Conservation (phyloP, 2,113 vertebrate genomes). For the Sinocyclocheilus rhinocerous region DNA sequence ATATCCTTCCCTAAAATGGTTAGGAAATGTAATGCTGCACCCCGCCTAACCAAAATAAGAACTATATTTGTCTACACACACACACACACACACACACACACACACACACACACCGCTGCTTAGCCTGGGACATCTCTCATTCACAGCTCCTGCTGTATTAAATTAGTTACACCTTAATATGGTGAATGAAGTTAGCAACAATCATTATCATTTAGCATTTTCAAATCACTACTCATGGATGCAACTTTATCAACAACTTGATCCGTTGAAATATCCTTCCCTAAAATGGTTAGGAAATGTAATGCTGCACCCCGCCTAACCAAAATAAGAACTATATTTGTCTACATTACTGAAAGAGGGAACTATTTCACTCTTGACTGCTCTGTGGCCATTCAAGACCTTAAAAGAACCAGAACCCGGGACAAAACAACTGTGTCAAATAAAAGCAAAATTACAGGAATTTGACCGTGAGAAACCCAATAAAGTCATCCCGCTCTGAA, state of each 20-base stretch:
- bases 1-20: constrained; percentile 88
- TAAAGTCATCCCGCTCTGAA: constrained; percentile 34
- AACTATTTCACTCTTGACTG: constrained; percentile 74
- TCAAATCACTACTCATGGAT: constrained; percentile 54
- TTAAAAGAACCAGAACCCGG: constrained; percentile 51
- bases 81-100: not conserved
- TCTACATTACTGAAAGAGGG: constrained; percentile 78
- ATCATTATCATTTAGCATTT: constrained; percentile 18
- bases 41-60: constrained; percentile 76
- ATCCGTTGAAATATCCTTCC: constrained; percentile 76
- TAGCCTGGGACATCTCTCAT: constrained; percentile 68
- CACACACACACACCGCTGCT: not conserved
- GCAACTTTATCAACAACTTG: constrained; percentile 60
- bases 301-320: constrained; percentile 72
- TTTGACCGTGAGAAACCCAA: constrained; percentile 52
- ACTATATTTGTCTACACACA: constrained; percentile 81
- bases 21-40: constrained; percentile 79
- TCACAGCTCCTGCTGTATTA: constrained; percentile 66
- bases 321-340: constrained; percentile 84
- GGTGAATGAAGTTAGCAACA: not conserved
- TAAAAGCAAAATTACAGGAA: constrained; percentile 55
- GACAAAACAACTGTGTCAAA: constrained; percentile 69
- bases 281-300: constrained; percentile 90
- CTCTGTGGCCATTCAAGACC: constrained; percentile 39
- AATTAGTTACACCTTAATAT: constrained; percentile 39